Percentiles rank a stretch among this genome's conserved stretches.
Evolutionary conservation across 2,113 vertebrate genomes (phyloP).

Genomic region (Mustelus asterias): DNA sequence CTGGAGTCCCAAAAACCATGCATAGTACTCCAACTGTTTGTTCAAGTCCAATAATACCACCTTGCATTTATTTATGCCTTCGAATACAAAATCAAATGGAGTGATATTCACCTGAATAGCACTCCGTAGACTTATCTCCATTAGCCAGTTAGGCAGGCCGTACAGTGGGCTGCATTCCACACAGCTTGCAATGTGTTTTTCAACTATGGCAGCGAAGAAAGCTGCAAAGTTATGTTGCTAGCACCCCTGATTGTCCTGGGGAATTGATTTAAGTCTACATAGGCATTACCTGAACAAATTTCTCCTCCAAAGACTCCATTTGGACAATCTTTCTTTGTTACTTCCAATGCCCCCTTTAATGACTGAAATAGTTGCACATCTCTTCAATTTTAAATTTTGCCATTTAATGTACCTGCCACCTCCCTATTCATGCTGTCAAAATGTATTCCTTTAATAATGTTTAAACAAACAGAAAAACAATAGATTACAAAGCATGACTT

Average conservation of each 20-base stretch:
- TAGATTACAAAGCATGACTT: conserved; percentile 11
- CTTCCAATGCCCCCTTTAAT: background rate
- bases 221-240: background rate
- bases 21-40: background rate
- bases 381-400: background rate
- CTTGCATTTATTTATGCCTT: background rate
- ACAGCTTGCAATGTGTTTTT: too few species aligned
- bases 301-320: background rate
- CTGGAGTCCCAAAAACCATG: background rate
- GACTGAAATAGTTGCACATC: background rate
- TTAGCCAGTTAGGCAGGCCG: too few species aligned
- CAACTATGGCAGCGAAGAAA: background rate
- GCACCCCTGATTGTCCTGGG: too few species aligned
- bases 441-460: background rate
- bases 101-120: background rate
- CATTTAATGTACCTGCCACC: background rate
- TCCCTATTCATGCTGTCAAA: background rate
- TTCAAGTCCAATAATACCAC: background rate
- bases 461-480: background rate
- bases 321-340: background rate
- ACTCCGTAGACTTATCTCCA: background rate
- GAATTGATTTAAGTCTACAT: background rate
- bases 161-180: too few species aligned
- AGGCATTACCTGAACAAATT: background rate
- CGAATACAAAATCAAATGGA: background rate